Base-by-base conservation (phyloP, 2,797 vertebrate genomes). In the Xiphorhynchus erythropygius region DNA sequence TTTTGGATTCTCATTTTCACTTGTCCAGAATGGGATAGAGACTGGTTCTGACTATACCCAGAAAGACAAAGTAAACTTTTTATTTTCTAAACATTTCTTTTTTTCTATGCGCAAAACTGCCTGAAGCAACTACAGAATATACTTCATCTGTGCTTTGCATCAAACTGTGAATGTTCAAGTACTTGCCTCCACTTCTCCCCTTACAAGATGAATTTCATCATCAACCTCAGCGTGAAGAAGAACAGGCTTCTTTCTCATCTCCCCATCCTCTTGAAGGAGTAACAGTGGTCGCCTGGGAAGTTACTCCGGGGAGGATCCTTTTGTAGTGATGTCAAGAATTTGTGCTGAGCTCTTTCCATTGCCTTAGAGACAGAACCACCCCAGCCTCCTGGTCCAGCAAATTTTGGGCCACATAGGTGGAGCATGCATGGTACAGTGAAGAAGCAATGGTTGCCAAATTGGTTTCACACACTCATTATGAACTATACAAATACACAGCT, bases 91-190 rank as follows among this genome's bases (percentile, higher is more conserved):
- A 98, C 97, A 97, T 98, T 98, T 98, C 97, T 98, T 97, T 96
- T 97, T 98, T 98, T 98, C 98, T 98, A 98, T 98, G 96, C 97
- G 97, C 98, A 97, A 98, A 98, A 98, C 98, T 98, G 98, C 98
- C 98, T 98, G 98, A 98, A 98, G 97, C 98, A 98, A 97, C 97
- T 98, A 97, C 97, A 98, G 98, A 97, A 97, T 98, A 97, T 98
- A 97, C 92, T 97, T 98, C 97, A 93, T 98, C 97, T 98, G 96
- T 98, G 98, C 98, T 98, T 98, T 98, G 98, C 98, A 98, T 98
- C 98, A 98, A 98, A 98, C 98, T 98, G 97, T 98, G 98, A 98
- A 98, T 98, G 97, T 98, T 97, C 96, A 97, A 97, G 97, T 97
- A 97, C 94, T 98, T 98, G 97, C 98, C 98, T 98, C 98, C 96